These are phyloP conservation scores for Lacerta agilis DNA, from an alignment of 2,797 vertebrate species.

Conservation along the genomic window DNA sequence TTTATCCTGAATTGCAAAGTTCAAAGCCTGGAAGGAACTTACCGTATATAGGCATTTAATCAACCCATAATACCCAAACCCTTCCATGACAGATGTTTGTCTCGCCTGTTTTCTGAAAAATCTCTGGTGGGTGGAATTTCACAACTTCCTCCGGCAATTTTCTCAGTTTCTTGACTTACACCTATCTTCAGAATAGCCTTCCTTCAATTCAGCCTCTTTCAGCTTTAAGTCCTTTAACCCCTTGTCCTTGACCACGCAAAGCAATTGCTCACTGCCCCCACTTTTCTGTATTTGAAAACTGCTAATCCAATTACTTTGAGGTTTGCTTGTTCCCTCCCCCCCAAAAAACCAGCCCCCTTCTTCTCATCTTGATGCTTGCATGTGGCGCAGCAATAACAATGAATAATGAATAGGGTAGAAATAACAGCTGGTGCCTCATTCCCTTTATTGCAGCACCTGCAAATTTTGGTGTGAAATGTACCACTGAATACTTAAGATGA, in stretches of 20 bases:
- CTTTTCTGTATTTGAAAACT: slow-evolving; percentile 3
- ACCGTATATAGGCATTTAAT: background rate
- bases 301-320: background rate
- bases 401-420: slow-evolving; percentile 46
- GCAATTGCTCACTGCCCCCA: background rate
- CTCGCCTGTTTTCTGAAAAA: background rate
- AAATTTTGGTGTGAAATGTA: slow-evolving; percentile 9
- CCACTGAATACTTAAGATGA: slow-evolving; percentile 38
- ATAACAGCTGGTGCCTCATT: slow-evolving; percentile 17
- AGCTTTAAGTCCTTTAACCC: background rate
- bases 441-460: slow-evolving; percentile 45
- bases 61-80: background rate
- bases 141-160: background rate
- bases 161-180: background rate
- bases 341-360: background rate
- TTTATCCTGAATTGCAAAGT: background rate
- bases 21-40: background rate
- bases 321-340: background rate
- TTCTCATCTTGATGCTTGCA: background rate
- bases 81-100: background rate
- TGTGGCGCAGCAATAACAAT: background rate
- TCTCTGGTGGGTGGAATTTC: slow-evolving; percentile 8
- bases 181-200: background rate
- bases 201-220: background rate
- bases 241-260: background rate